Base-by-base conservation (phyloP, 2,888 invertebrate genomes). In the Acronicta alni region DNA sequence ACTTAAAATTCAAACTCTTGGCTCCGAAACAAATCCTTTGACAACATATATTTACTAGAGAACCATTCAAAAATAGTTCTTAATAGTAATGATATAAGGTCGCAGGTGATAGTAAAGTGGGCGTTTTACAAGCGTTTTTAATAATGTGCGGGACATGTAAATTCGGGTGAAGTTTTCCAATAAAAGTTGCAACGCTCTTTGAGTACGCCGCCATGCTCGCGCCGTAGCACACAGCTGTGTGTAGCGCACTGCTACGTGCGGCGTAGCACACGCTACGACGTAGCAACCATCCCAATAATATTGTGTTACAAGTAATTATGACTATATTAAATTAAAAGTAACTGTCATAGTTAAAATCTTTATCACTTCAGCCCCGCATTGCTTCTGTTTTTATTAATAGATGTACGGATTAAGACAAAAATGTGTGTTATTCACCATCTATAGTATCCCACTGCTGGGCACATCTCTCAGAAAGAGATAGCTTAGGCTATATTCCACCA, bases 151-250 rank as follows among this genome's bases (percentile, higher is more conserved):
- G 84, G 85, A 87, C 86, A 92, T 92, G 91, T 89, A 91, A 91
- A 92, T 92, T 92, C 87, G 88, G 87, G 70, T 75, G 79, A 91
- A 92, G 92, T 92, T 92, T 92, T 89, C 89, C 89, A 92, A 92
- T 92, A 92, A 91, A 92, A 91, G 91, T 92, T 91, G 90, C 87
- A 85, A 67, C 82, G 84, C 72, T 79, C 79, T 83, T 81, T 76
- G 77, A 84, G 83, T 77, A 77, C 75, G 79, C 72, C 79, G 77
- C 72, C 79, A 77, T 81, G 77, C 76, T 76, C 73, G 67, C 75
- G 79, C 71, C 62, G 74, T 72, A 52, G 61, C 68, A 43, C 61
- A 51, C 41, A 20, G 51, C 77, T 74, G 65, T 70, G 65, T 57
- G 51, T 55, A 63, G 57, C 47, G 35, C 10, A 18, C 35, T 43